Base-by-base conservation (phyloP, 2,797 vertebrate genomes). In the Carduelis carduelis region DNA sequence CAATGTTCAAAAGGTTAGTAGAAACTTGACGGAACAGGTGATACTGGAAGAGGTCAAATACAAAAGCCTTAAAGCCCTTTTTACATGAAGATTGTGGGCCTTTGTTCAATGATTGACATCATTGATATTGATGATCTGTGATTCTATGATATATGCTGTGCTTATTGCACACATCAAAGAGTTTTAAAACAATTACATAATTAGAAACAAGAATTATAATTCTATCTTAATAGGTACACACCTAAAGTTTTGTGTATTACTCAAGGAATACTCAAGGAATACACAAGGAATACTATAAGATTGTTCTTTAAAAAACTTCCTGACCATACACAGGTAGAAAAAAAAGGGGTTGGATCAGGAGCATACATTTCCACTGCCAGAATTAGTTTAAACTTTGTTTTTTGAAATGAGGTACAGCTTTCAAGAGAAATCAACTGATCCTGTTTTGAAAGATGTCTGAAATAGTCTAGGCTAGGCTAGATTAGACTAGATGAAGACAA, bases 261-360 rank as follows among this genome's bases (percentile, higher is more conserved):
- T 41, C 46, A 27, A 26, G 16, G 34, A 26, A 39, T 59, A 46
- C n/a, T 22, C 11, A 74, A 49, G 13, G 3, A 30, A 47, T 47
- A 37, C 18, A 19, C 8, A 74, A 49, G 20, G 4, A 78, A 56
- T n/a, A 28, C 3, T 47, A 17, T 6, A 34, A 39, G 8, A 44
- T 1, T 27, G 1, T 12, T 57, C 12, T 70, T 70, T 53, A 11
- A 32, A 49, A 43, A 32, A 56, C 6, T 10, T 72, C 14, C 18
- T 57, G 28, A 52, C 5, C 14, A 27, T 12, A 57, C 17, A 30
- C 4, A 57, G 6, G 7, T 19, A 30, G 21, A 75, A 92, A 18
- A 74, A 65, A 22, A 61, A 1, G 1, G 3, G 0, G 0, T 61
- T 61, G 16, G 26, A 53, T 65, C 27, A 46, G 22, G 3, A 53